Evolutionary conservation across 2,888 invertebrate genomes (phyloP).

Genomic region (Lycocerus yunnanus): DNA sequence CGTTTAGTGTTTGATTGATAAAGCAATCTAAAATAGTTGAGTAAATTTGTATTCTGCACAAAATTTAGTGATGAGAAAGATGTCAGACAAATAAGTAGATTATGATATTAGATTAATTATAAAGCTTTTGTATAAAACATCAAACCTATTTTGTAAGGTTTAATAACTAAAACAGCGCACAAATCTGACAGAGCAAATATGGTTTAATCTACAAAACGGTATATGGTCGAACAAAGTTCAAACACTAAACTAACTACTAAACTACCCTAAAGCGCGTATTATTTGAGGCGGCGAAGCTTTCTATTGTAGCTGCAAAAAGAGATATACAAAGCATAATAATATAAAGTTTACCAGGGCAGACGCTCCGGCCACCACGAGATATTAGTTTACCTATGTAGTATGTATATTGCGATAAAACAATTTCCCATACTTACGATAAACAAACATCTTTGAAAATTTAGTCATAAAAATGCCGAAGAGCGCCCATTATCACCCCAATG

Average conservation of each 20-base stretch:
- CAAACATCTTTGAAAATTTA: background rate
- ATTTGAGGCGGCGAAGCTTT: conserved; percentile 10
- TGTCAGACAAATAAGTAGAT: background rate
- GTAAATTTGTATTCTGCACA: background rate
- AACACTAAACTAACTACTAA: conserved; percentile 22
- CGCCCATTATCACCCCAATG: conserved; percentile 19
- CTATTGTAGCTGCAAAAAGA: conserved; percentile 2
- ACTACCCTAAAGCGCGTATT: conserved; percentile 20
- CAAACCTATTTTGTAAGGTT: conserved; percentile 16
- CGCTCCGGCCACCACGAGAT: conserved; percentile 5
- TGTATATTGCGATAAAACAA: background rate
- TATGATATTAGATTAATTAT: background rate
- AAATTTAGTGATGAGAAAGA: background rate
- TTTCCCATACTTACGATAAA: background rate
- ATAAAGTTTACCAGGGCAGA: conserved; percentile 18
- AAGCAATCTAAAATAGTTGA: background rate
- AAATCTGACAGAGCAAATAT: conserved; percentile 23
- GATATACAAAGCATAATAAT: conserved; percentile 1
- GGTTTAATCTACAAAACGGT: conserved; percentile 26
- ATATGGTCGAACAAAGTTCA: conserved; percentile 22
- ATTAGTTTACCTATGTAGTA: conserved; percentile 11
- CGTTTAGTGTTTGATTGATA: background rate
- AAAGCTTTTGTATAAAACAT: conserved; percentile 3
- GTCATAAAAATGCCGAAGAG: conserved; percentile 11
- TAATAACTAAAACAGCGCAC: conserved; percentile 14